Evolutionary conservation across 1,140 invertebrate species (phyloP).

Genomic region (Platorchestia sp.): DNA sequence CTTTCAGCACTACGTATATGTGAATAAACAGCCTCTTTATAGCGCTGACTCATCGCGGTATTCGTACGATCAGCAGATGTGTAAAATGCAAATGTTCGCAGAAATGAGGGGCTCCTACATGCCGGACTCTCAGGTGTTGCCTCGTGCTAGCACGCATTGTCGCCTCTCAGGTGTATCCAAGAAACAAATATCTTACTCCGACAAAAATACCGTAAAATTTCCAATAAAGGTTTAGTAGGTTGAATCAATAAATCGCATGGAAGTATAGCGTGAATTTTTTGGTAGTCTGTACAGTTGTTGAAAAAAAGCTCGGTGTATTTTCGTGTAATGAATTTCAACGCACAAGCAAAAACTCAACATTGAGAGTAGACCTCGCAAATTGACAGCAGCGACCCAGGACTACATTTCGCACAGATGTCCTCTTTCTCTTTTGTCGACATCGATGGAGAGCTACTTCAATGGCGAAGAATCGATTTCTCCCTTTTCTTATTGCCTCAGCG

Average conservation of each 20-base stretch:
- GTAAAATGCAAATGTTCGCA: neutral
- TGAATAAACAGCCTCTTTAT: neutral
- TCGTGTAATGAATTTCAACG: neutral
- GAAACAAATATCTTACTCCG: neutral
- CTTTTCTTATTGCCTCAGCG: neutral
- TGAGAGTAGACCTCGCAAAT: neutral
- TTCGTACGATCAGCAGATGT: neutral
- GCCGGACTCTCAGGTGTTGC: neutral
- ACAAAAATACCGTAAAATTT: too few species aligned
- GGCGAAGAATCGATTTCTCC: neutral
- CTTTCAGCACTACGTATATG: neutral
- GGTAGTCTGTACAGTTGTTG: too few species aligned
- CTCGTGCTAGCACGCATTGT: neutral
- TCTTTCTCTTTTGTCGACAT: too few species aligned
- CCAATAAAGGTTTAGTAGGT: too few species aligned
- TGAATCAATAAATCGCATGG: too few species aligned
- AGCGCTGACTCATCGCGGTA: neutral
- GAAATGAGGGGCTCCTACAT: neutral
- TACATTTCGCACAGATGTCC: neutral
- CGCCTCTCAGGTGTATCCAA: neutral
- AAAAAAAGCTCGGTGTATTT: too few species aligned
- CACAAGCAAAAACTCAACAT: neutral
- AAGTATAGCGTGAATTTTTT: too few species aligned
- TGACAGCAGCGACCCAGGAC: neutral
- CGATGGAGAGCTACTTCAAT: neutral